Conservation (phyloP, 2,888 invertebrate species). For the Cephonodes hylas region DNA sequence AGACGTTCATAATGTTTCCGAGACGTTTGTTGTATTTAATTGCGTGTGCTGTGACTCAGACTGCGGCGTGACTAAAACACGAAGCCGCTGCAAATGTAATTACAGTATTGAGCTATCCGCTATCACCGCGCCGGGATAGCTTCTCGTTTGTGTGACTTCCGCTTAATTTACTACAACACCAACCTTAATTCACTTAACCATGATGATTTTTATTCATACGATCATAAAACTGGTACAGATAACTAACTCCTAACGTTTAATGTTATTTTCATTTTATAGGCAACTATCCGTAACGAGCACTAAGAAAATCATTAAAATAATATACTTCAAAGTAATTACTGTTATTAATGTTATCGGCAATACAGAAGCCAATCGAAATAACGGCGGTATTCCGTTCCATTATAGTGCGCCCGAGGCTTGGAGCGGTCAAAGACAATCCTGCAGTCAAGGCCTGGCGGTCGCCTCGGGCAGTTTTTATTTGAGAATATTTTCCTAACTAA, state of each 20-base stretch:
- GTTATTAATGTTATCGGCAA: constrained; percentile 64
- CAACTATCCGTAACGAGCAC: constrained; percentile 33
- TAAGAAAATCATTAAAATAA: constrained; percentile 52
- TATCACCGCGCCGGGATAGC: not conserved
- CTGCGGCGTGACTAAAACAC: not conserved
- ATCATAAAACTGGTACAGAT: constrained; percentile 19
- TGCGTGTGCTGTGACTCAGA: not conserved
- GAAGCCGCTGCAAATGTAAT: not conserved
- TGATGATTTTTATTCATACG: constrained; percentile 14
- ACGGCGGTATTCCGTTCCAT: constrained; percentile 59
- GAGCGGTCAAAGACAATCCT: constrained; percentile 68
- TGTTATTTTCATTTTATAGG: constrained; percentile 32
- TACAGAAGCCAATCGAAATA: constrained; percentile 70
- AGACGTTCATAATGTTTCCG: not conserved
- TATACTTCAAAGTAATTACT: constrained; percentile 53
- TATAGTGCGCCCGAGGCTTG: constrained; percentile 60
- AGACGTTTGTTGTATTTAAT: not conserved
- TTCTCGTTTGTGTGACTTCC: not conserved
- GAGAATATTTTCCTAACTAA: constrained; percentile 81
- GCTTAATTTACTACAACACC: not conserved
- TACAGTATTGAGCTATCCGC: not conserved
- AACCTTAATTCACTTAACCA: not conserved
- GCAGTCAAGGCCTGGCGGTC: constrained; percentile 51
- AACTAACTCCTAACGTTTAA: constrained; percentile 26
- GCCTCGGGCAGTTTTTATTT: constrained; percentile 73